Evolutionary conservation across 2,888 invertebrate genomes (phyloP).

Genomic region (Pollenia labialis): DNA sequence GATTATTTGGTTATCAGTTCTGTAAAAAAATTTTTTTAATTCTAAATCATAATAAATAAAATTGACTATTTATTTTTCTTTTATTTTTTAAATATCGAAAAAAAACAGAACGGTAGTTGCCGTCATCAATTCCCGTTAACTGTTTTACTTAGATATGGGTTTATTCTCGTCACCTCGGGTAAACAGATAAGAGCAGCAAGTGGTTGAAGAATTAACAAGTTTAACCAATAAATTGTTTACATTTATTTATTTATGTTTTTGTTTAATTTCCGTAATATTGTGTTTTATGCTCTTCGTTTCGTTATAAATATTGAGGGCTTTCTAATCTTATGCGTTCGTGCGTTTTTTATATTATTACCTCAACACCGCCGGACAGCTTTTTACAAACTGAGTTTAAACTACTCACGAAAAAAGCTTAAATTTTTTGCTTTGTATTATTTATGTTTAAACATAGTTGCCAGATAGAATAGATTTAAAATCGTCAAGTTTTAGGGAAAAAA

Average conservation of each 20-base stretch:
- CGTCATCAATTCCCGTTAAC: constrained; percentile 8
- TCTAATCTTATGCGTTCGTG: constrained; percentile 2
- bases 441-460: background rate
- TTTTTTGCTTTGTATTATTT: constrained; percentile 40
- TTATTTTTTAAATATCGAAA: background rate
- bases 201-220: background rate
- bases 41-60: constrained; percentile 23
- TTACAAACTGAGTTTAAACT: constrained; percentile 63
- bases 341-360: constrained; percentile 29
- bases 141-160: background rate
- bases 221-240: constrained; percentile 4
- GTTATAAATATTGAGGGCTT: background rate
- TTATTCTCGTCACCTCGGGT: background rate
- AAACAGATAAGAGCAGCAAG: background rate
- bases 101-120: background rate
- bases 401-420: constrained; percentile 49
- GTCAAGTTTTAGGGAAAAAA: too few relatives aligned
- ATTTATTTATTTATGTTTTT: constrained; percentile 2
- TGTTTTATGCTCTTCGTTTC: background rate
- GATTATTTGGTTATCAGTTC: constrained; percentile 20
- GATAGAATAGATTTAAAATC: too few relatives aligned
- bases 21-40: constrained; percentile 17
- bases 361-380: constrained; percentile 60
- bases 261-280: constrained; percentile 4
- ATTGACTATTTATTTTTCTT: constrained; percentile 3